These are phyloP conservation scores for Thaumetopoea pityocampa DNA, from an alignment of 1,140 invertebrate genomes.

Conservation along the genomic window DNA sequence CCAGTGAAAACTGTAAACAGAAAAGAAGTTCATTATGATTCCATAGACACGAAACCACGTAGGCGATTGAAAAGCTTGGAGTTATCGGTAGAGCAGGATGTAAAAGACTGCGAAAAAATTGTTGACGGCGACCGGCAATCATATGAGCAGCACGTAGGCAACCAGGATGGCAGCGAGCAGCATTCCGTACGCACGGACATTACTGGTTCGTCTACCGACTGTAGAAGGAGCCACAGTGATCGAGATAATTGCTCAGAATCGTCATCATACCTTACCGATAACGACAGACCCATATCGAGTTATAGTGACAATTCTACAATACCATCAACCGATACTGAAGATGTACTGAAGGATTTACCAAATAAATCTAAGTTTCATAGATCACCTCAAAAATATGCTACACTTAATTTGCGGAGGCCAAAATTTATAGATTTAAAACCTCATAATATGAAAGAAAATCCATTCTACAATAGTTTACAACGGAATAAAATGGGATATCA, in stretches of 20 bases:
- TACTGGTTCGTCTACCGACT: conserved; percentile 58
- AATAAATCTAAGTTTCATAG: conserved; percentile 69
- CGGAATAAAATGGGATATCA: conserved; percentile 67
- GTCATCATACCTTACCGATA: conserved; percentile 67
- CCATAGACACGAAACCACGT: conserved; percentile 68
- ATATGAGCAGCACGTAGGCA: conserved; percentile 44
- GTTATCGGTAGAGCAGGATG: conserved; percentile 41
- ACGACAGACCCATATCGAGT: conserved; percentile 67
- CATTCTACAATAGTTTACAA: conserved; percentile 64
- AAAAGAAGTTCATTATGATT: conserved; percentile 68
- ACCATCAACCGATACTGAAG: conserved; percentile 69
- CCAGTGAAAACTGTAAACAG: conserved; percentile 54
- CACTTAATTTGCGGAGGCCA: conserved; percentile 64
- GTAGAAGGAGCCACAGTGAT: conserved; percentile 62
- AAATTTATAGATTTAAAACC: conserved; percentile 71
- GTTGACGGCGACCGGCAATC: conserved; percentile 59
- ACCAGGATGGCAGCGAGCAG: conserved; percentile 56
- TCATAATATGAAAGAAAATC: conserved; percentile 43
- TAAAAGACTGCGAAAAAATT: conserved; percentile 48
- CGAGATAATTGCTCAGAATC: conserved; percentile 72
- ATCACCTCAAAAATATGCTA: conserved; percentile 72
- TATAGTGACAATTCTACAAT: conserved; percentile 73
- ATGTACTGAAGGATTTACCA: conserved; percentile 69
- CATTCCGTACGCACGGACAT: conserved; percentile 64
- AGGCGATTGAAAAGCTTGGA: conserved; percentile 60